phyloP scores from a whole-genome alignment of 2,888 invertebrate species.

The Eremobia ochroleuca region DNA sequence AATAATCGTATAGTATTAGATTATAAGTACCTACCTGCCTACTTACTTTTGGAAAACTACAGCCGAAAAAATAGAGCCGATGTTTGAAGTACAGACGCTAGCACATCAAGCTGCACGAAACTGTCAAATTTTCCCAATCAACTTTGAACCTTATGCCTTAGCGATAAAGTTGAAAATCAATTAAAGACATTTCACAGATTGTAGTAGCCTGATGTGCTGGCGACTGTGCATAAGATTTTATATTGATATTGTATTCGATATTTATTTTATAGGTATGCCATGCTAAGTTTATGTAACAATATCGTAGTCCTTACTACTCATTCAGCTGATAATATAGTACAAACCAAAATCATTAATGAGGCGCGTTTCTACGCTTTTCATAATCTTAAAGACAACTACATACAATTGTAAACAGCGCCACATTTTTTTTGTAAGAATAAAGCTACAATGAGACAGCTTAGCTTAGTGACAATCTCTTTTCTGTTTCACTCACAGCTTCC shows the following conservation, averaged over 20 bases:
- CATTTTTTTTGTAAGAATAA: not conserved
- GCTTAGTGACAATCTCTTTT: too few relatives aligned
- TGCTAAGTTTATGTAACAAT: conserved; percentile 35
- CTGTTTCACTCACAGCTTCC: too few relatives aligned
- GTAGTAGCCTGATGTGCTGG: too few relatives aligned
- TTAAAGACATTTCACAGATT: too few relatives aligned
- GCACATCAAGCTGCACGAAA: too few relatives aligned
- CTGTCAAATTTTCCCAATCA: too few relatives aligned
- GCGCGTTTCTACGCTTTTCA: conserved; percentile 7
- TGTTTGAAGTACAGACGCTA: conserved; percentile 20
- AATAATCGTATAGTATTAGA: conserved; percentile 70
- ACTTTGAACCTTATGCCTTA: too few relatives aligned
- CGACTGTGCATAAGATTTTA: conserved; percentile 16
- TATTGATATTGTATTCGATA: conserved; percentile 41
- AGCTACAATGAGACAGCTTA: not conserved
- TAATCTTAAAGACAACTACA: not conserved
- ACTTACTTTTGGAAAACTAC: conserved; percentile 58
- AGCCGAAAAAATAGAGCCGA: conserved; percentile 23
- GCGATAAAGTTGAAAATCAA: too few relatives aligned
- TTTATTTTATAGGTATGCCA: conserved; percentile 51
- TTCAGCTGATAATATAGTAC: conserved; percentile 49
- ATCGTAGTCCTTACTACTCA: not conserved
- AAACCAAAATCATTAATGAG: conserved; percentile 29
- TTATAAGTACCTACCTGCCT: conserved; percentile 52
- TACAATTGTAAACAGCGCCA: not conserved